Evolutionary conservation across 2,113 vertebrate species (phyloP).

Genomic region (Sinocyclocheilus maitianheensis): DNA sequence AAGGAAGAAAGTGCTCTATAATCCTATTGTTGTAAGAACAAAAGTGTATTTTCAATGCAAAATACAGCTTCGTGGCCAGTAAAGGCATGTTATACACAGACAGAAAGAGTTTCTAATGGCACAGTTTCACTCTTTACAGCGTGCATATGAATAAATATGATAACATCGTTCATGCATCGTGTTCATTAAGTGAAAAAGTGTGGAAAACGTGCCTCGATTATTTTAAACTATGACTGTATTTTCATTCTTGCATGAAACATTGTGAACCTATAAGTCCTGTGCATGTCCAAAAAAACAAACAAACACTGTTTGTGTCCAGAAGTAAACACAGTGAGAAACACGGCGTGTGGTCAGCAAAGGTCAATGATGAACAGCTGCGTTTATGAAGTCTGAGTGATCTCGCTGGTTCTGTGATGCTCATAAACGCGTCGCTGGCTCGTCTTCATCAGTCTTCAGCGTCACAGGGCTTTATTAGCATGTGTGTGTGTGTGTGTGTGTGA

Average conservation of each 20-base stretch:
- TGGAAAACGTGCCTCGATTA: background rate
- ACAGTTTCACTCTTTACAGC: background rate
- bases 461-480: background rate
- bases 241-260: background rate
- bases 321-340: background rate
- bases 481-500: background rate
- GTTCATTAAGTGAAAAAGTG: background rate
- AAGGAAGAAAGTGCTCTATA: background rate
- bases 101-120: background rate
- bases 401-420: background rate
- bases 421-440: background rate
- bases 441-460: background rate
- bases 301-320: background rate
- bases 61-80: background rate
- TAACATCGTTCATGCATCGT: background rate
- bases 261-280: background rate
- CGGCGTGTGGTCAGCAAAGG: background rate
- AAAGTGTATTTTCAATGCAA: background rate
- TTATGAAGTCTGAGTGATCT: background rate
- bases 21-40: background rate
- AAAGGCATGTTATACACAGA: too few relatives aligned
- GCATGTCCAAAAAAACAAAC: background rate
- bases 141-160: background rate
- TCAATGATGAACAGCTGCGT: background rate
- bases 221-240: background rate